Evolutionary conservation across 2,113 vertebrate genomes (phyloP).

Genomic region (Pungitius pungitius): DNA sequence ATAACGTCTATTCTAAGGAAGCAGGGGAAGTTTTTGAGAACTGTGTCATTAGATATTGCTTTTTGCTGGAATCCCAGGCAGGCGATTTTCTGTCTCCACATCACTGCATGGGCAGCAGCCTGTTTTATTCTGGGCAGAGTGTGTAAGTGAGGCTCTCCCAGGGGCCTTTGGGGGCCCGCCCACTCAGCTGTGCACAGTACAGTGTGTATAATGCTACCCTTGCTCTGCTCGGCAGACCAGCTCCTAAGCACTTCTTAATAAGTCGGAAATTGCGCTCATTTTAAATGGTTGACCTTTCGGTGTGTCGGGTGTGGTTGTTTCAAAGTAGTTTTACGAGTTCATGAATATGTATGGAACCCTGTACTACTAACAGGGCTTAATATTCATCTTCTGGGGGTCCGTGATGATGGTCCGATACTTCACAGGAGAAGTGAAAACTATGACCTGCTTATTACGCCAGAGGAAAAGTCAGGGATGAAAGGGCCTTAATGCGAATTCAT

Average conservation of each 20-base stretch:
- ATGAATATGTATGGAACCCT: not conserved
- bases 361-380: not conserved
- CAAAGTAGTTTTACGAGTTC: not conserved
- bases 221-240: slow-evolving; percentile 31
- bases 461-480: not conserved
- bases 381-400: not conserved
- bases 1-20: slow-evolving; percentile 16
- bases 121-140: slow-evolving; percentile 45
- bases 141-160: slow-evolving; percentile 53
- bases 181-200: slow-evolving; percentile 58
- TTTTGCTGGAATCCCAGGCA: slow-evolving; percentile 25
- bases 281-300: not conserved
- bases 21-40: slow-evolving; percentile 12
- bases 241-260: slow-evolving; percentile 18
- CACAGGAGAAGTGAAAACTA: not conserved
- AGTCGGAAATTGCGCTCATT: not conserved
- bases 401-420: not conserved
- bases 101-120: slow-evolving; percentile 49
- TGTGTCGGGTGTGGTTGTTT: not conserved
- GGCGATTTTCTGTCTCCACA: slow-evolving; percentile 31
- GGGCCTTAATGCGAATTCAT: not conserved
- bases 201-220: slow-evolving; percentile 30
- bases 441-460: not conserved
- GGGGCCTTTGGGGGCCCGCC: slow-evolving; percentile 43
- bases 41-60: slow-evolving; percentile 30